phyloP scores from a whole-genome alignment of 2,113 vertebrate species.

The Ranitomeya variabilis region DNA sequence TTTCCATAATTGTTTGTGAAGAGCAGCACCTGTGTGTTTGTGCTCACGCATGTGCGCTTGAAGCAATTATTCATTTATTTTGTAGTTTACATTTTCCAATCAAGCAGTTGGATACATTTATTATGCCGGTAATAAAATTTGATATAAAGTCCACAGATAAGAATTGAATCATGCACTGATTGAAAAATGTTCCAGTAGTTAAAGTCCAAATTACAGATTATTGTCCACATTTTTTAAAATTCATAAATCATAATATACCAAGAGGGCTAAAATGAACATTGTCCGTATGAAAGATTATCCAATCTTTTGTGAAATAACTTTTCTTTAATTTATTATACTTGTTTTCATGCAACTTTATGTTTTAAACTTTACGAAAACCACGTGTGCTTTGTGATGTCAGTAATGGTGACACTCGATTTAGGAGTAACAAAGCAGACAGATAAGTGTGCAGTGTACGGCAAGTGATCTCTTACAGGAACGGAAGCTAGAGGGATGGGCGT shows the following conservation, averaged over 20 bases:
- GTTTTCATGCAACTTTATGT: too few relatives aligned
- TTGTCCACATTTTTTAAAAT: neutral
- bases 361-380: too few relatives aligned
- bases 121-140: neutral
- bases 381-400: too few relatives aligned
- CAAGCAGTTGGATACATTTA: constrained; percentile 2
- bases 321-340: neutral
- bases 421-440: too few relatives aligned
- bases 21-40: constrained; percentile 25
- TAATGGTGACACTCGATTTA: too few relatives aligned
- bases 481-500: too few relatives aligned
- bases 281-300: neutral
- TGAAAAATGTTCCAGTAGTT: neutral
- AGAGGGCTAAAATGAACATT: neutral
- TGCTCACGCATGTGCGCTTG: neutral
- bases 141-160: neutral
- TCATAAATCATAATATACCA: neutral
- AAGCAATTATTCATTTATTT: constrained; percentile 18
- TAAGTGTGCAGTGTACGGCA: too few relatives aligned
- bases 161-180: neutral
- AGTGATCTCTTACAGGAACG: too few relatives aligned
- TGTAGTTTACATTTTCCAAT: constrained; percentile 5
- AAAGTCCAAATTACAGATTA: neutral
- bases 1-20: constrained; percentile 18
- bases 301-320: neutral